These are phyloP conservation scores for Ornithoptera alexandrae DNA, from an alignment of 2,888 invertebrate species.

Conservation along the genomic window DNA sequence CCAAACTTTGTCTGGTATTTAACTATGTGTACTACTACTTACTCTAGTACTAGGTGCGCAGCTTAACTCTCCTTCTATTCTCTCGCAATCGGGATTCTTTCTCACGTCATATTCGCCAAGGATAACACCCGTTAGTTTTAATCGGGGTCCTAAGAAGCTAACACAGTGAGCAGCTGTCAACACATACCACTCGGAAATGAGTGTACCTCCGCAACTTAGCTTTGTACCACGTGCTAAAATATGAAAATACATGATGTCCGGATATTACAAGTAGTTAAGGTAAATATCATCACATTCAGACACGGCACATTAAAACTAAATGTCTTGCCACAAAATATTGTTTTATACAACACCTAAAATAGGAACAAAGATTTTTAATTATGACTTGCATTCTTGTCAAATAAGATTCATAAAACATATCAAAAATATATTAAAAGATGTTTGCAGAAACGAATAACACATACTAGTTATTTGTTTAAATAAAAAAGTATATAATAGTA, in stretches of 20 bases:
- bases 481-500: no score
- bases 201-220: constrained; percentile 75
- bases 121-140: constrained; percentile 72
- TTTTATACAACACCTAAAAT: no score
- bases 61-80: constrained; percentile 49
- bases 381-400: no score
- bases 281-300: background rate
- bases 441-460: no score
- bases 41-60: constrained; percentile 57
- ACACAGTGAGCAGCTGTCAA: constrained; percentile 82
- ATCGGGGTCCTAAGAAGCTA: constrained; percentile 64
- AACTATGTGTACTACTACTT: constrained; percentile 24
- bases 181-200: constrained; percentile 77
- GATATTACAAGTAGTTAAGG: background rate
- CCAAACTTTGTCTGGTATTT: background rate
- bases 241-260: background rate
- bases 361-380: no score
- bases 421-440: no score
- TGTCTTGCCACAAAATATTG: no score
- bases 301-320: no score
- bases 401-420: no score
- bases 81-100: constrained; percentile 66
- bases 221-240: constrained; percentile 52
- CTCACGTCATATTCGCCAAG: constrained; percentile 81
- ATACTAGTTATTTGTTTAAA: no score